phyloP scores from a whole-genome alignment of 2,113 vertebrate species.

The Hippotragus niger region DNA sequence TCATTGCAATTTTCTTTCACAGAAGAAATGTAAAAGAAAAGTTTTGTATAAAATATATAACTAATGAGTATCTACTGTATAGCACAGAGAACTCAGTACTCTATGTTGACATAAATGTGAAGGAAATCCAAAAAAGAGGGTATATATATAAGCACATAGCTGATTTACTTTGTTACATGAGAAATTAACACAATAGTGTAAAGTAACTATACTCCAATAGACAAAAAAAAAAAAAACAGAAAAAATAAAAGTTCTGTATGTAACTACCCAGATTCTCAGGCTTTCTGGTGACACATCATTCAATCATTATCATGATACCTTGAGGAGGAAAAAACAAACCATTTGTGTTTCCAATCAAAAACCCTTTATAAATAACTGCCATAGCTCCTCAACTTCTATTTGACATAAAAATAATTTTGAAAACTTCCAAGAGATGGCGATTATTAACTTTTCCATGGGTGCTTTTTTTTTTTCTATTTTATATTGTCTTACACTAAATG shows the following conservation, averaged over 20 bases:
- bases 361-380: neutral
- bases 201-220: neutral
- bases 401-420: neutral
- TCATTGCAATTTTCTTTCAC: neutral
- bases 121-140: neutral
- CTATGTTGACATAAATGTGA: neutral
- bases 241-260: neutral
- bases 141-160: neutral
- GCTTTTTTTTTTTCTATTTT: neutral
- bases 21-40: neutral
- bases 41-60: neutral
- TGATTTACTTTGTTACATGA: neutral
- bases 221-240: neutral
- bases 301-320: neutral
- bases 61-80: neutral
- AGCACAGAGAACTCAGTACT: neutral
- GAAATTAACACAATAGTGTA: neutral
- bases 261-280: neutral
- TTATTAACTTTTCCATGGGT: neutral
- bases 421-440: neutral
- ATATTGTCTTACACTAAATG: neutral
- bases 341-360: neutral
- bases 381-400: neutral
- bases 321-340: neutral
- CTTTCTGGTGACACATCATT: neutral